Evolutionary conservation across 2,113 vertebrate species (phyloP).

Genomic region (Reinhardtius hippoglossoides): DNA sequence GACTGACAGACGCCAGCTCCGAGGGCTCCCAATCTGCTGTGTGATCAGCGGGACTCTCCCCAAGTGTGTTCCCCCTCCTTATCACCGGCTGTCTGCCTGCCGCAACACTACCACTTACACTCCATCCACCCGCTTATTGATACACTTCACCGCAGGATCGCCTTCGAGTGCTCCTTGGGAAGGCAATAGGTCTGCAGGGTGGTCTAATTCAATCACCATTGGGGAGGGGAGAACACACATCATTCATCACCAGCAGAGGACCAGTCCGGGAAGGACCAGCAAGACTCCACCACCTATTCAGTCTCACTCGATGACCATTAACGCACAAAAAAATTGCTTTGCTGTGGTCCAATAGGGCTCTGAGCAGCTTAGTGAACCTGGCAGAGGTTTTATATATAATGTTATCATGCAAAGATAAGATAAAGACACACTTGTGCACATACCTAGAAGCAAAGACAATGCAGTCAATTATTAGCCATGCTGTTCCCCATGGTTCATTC

Average conservation of each 20-base stretch:
- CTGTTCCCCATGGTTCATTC: too few species aligned
- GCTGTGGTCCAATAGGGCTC: background rate
- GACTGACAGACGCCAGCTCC: slow-evolving; percentile 71
- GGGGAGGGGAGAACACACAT: slow-evolving; percentile 46
- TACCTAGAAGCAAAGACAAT: too few species aligned
- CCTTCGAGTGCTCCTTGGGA: slow-evolving; percentile 64
- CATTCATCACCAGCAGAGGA: slow-evolving; percentile 62
- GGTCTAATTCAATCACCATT: slow-evolving; percentile 76
- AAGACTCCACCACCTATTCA: background rate
- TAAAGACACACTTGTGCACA: too few species aligned
- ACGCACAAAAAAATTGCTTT: slow-evolving; percentile 34
- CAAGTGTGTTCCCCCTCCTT: slow-evolving; percentile 62
- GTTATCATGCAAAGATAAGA: slow-evolving; percentile 6
- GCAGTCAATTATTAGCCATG: background rate
- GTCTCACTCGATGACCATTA: slow-evolving; percentile 28
- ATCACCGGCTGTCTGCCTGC: slow-evolving; percentile 69
- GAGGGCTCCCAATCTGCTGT: slow-evolving; percentile 77
- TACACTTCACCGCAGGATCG: slow-evolving; percentile 73
- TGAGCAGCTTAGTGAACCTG: background rate
- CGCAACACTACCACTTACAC: slow-evolving; percentile 65
- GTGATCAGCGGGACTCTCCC: slow-evolving; percentile 67
- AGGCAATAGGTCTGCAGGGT: slow-evolving; percentile 58
- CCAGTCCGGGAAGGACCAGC: slow-evolving; percentile 13
- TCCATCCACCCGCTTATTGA: slow-evolving; percentile 74
- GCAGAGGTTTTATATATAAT: background rate